Evolutionary conservation across 2,888 invertebrate genomes (phyloP).

Genomic region (Plebejus melissa): DNA sequence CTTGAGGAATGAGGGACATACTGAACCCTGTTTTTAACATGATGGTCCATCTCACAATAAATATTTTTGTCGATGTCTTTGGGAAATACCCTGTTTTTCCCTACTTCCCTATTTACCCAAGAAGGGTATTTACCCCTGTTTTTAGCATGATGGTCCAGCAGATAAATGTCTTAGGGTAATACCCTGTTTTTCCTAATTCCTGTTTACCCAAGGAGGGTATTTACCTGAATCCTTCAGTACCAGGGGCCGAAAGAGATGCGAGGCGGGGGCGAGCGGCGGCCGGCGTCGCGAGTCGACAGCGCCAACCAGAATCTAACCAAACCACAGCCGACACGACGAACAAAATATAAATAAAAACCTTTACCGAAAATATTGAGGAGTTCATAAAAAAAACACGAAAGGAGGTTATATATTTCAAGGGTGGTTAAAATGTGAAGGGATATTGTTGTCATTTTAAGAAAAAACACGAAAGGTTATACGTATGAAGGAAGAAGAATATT

Average conservation of each 20-base stretch:
- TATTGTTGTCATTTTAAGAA: not conserved
- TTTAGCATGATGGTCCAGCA: too few relatives aligned
- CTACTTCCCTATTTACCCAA: not conserved
- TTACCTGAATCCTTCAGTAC: conserved; percentile 54
- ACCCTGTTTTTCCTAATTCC: not conserved
- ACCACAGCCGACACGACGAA: conserved; percentile 42
- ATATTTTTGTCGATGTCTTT: too few relatives aligned
- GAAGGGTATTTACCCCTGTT: conserved; percentile 28
- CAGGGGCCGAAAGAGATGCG: conserved; percentile 77
- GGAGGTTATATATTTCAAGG: not conserved
- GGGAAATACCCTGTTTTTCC: too few relatives aligned
- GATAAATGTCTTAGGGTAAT: too few relatives aligned
- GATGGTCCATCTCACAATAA: too few relatives aligned
- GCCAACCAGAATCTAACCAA: conserved; percentile 65
- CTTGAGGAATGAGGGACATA: too few relatives aligned
- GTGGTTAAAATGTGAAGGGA: not conserved
- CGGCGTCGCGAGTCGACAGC: conserved; percentile 55
- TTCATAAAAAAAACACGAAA: not conserved
- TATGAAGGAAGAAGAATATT: not conserved
- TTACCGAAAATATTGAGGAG: not conserved
- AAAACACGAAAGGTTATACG: not conserved
- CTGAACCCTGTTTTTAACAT: too few relatives aligned
- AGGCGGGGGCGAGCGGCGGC: conserved; percentile 64
- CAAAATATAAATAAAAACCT: conserved; percentile 38
- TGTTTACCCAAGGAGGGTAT: not conserved